Percentiles rank a stretch among this genome's conserved stretches.
phyloP scores from a whole-genome alignment of 37 sponge, comb jelly and placozoan species.

The Dysidea cf. avara region DNA sequence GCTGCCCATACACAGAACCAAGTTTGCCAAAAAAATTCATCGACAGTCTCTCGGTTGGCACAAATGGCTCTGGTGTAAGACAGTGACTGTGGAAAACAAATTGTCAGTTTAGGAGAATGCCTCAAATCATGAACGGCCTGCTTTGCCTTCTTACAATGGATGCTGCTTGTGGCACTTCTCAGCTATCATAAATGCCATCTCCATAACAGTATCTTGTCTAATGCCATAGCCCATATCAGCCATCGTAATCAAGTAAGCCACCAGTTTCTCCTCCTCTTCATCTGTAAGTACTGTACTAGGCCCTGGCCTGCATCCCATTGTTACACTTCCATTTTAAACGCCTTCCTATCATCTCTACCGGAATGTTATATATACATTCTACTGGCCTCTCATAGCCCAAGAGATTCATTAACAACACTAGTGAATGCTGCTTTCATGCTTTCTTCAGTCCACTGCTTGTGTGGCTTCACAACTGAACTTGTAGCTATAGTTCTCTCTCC shows the following conservation, averaged over 20 bases:
- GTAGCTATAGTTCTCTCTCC: conserved; percentile 10
- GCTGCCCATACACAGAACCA: conserved; percentile 20
- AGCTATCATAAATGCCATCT: conserved; percentile 32
- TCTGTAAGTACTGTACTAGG: conserved; percentile 44
- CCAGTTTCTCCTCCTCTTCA: conserved; percentile 36
- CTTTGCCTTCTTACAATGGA: conserved; percentile 15
- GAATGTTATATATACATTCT: background rate
- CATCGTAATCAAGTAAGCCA: conserved; percentile 36
- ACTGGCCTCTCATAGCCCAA: background rate
- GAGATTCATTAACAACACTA: background rate
- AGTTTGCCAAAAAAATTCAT: conserved; percentile 42
- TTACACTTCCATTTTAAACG: conserved; percentile 34
- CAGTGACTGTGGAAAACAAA: conserved; percentile 25
- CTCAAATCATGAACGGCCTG: conserved; percentile 32
- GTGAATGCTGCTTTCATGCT: conserved; percentile 33
- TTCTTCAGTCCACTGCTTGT: conserved; percentile 27
- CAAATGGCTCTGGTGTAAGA: conserved; percentile 1
- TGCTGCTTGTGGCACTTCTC: conserved; percentile 21
- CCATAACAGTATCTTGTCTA: conserved; percentile 39
- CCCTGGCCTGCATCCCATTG: conserved; percentile 38
- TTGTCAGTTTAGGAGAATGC: conserved; percentile 14
- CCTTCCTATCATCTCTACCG: too few relatives aligned
- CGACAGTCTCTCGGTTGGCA: conserved; percentile 2
- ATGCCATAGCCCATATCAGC: conserved; percentile 56
- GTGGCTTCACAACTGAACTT: conserved; percentile 6